Base-by-base conservation (phyloP, 2,113 vertebrate species). In the Crocuta crocuta region DNA sequence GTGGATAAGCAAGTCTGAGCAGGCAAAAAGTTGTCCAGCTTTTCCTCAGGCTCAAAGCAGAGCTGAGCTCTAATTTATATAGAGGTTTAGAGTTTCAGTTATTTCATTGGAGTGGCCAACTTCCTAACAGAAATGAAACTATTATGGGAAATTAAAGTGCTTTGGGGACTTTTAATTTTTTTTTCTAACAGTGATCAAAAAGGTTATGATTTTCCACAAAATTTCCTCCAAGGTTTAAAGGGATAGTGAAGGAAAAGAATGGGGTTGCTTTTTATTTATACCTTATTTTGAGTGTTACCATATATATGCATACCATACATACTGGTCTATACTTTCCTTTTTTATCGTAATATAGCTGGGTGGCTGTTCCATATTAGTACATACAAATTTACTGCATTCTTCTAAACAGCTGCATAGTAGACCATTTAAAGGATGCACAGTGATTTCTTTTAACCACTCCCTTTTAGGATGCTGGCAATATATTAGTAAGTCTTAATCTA, bases 381-480 rank as follows among this genome's bases (percentile, higher is more conserved):
- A 71, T 84, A 92, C 80, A 70, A 28, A 92, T 97, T 89, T 95
- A 74, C 45, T 66, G 23, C 93, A 96, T 95, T 96, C 89, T 95
- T 96, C 93, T 85, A 93, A 97, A 97, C 94, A 97, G 96, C 85
- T 97, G 97, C 71, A 63, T 43, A 81, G 35, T 89, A 79, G 82
- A 63, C 63, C 63, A 82, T 87, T 96, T 79, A 88, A 89, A 94
- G 70, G 28, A 76, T 92, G 55, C 76, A 58, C 28, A 83, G 35
- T 61, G 45, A 68, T 85, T 96, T 97, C 84, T 93, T 94, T 91
- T 82, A 82, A 95, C 55, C 45, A 1, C 86, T 93, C 82, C 21
- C 21, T 91, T 96, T 97, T 95, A 85, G 70, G 11, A 35, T 79
- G 13, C 55, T 79, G 71, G 85, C 79, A 80, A 48, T n/a, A 61